These are phyloP conservation scores for Brachyalestes nurse DNA, from an alignment of 2,797 vertebrate genomes.

Conservation along the genomic window DNA sequence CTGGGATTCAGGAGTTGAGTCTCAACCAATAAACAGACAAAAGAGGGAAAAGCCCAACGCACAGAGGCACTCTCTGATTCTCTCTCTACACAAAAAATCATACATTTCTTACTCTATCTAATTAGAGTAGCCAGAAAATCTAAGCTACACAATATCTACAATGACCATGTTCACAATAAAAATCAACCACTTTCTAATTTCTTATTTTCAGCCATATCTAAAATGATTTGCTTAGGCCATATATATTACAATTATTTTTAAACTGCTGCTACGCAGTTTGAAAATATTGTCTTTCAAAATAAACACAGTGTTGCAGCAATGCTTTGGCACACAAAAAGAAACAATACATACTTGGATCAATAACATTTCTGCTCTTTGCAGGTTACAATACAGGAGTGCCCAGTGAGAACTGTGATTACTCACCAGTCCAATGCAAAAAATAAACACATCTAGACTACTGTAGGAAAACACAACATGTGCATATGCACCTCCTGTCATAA, in stretches of 20 bases:
- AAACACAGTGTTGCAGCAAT: neutral
- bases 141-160: neutral
- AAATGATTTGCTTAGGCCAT: neutral
- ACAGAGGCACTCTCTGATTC: constrained; percentile 20
- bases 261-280: neutral
- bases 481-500: neutral
- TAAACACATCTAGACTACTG: neutral
- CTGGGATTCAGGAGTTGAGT: constrained; percentile 55
- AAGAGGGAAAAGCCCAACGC: constrained; percentile 43
- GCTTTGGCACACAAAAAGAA: neutral
- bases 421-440: neutral
- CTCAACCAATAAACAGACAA: constrained; percentile 58
- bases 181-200: neutral
- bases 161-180: neutral
- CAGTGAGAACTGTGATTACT: constrained; percentile 20
- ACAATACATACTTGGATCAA: neutral
- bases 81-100: constrained; percentile 2
- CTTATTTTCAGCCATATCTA: neutral
- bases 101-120: constrained; percentile 13
- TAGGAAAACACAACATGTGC: neutral
- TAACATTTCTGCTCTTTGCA: constrained; percentile 19
- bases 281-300: neutral
- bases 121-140: constrained; percentile 9
- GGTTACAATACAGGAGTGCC: neutral
- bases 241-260: too few relatives aligned